These are phyloP conservation scores for Carassius carassius DNA, from an alignment of 2,113 vertebrate genomes.

Conservation along the genomic window DNA sequence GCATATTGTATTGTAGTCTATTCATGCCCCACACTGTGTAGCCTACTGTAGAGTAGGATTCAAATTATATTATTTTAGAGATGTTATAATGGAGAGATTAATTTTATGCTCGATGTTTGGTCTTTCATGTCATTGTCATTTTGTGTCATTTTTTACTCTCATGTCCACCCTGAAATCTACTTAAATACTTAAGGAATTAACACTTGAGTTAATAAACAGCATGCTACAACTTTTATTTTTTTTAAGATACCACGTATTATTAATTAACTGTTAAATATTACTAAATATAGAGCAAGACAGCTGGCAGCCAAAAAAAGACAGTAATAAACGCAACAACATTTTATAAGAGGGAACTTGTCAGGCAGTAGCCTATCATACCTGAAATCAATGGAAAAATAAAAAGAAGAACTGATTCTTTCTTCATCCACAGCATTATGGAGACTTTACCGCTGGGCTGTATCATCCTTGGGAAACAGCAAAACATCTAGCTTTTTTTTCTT, in stretches of 20 bases:
- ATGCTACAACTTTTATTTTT: not conserved
- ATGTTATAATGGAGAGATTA: not conserved
- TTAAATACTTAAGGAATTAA: not conserved
- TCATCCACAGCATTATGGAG: constrained; percentile 25
- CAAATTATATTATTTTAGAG: not conserved
- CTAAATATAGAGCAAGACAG: not conserved
- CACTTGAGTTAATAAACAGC: not conserved
- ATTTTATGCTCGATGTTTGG: not conserved
- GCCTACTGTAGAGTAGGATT: too few relatives aligned
- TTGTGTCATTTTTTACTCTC: not conserved
- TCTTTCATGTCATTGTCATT: not conserved
- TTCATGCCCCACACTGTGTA: too few relatives aligned
- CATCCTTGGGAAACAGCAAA: not conserved
- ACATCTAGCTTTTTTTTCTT: not conserved
- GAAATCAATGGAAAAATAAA: constrained; percentile 10
- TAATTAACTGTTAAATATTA: not conserved
- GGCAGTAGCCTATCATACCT: constrained; percentile 17
- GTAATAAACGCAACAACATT: not conserved
- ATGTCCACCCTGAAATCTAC: not conserved
- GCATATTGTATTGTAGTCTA: not conserved
- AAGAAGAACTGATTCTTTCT: not conserved
- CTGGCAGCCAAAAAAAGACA: not conserved
- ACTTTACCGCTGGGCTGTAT: not conserved
- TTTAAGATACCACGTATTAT: not conserved
- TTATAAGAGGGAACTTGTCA: not conserved